Conservation (phyloP, 2,113 vertebrate species). For the Odontesthes bonariensis region DNA sequence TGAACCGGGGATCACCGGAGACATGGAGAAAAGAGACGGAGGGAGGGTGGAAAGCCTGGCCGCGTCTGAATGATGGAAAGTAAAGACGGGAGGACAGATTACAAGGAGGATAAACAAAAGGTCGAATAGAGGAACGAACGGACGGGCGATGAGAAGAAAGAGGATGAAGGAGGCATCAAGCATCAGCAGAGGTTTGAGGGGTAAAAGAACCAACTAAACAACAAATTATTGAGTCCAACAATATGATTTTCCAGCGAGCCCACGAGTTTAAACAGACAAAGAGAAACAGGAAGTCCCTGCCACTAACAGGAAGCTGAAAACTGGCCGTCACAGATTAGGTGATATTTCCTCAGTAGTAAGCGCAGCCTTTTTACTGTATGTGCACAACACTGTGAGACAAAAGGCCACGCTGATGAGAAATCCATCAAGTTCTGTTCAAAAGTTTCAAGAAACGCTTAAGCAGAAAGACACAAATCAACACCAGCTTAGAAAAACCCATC, state of each 20-base stretch:
- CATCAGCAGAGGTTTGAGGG: background rate
- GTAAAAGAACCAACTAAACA: background rate
- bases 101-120: constrained; percentile 36
- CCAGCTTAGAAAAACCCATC: too few relatives aligned
- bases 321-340: constrained; percentile 10
- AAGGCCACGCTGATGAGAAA: background rate
- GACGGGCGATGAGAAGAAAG: background rate
- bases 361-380: background rate
- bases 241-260: background rate
- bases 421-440: background rate
- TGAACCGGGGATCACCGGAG: constrained; percentile 72
- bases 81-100: constrained; percentile 28
- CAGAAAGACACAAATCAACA: too few relatives aligned
- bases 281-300: constrained; percentile 36
- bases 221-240: background rate
- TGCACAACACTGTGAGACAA: background rate
- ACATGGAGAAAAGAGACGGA: constrained; percentile 49
- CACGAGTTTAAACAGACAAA: constrained; percentile 32
- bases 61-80: constrained; percentile 43
- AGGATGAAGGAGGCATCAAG: background rate
- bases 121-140: constrained; percentile 43
- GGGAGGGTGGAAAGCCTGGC: constrained; percentile 15
- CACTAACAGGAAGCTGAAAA: constrained; percentile 31
- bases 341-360: constrained; percentile 11
- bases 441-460: background rate